Percentiles rank a stretch among this genome's conserved stretches.
phyloP scores from a whole-genome alignment of 2,888 invertebrate genomes.

The Rhyacophila evoluta region DNA sequence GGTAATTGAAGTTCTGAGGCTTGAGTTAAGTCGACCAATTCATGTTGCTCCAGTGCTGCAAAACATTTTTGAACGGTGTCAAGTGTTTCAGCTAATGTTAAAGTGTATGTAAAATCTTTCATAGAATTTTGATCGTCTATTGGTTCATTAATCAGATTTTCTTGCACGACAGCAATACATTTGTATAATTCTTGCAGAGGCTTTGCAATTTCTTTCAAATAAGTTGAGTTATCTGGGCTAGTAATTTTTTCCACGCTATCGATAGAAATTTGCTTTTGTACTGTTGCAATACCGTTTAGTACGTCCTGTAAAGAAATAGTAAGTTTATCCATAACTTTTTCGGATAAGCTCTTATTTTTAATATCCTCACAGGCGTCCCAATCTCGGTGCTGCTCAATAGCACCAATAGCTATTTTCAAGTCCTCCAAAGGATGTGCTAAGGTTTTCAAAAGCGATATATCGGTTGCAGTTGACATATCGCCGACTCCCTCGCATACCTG shows the following conservation, averaged over 20 bases:
- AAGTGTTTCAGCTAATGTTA: constrained; percentile 61
- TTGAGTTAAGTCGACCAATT: constrained; percentile 62
- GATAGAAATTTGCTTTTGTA: constrained; percentile 56
- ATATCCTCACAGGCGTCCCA: constrained; percentile 48
- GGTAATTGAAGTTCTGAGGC: constrained; percentile 58
- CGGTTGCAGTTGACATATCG: constrained; percentile 47
- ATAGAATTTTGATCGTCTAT: constrained; percentile 43
- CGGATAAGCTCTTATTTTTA: background rate
- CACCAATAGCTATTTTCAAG: constrained; percentile 54
- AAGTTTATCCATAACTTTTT: constrained; percentile 34
- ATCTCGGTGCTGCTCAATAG: constrained; percentile 55
- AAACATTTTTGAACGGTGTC: constrained; percentile 63
- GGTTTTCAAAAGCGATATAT: constrained; percentile 51
- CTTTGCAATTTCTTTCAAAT: constrained; percentile 58
- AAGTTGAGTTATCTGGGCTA: too few species aligned
- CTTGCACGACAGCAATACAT: constrained; percentile 61
- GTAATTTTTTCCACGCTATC: constrained; percentile 35
- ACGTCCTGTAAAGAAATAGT: constrained; percentile 55
- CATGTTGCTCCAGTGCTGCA: constrained; percentile 63
- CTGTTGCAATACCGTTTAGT: constrained; percentile 56
- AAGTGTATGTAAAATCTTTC: constrained; percentile 54
- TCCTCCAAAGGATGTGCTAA: constrained; percentile 51
- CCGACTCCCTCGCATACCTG: constrained; percentile 36
- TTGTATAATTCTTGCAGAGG: constrained; percentile 62
- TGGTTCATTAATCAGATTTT: constrained; percentile 59